phyloP scores from a whole-genome alignment of 2,797 vertebrate species.

The Furcifer pardalis region DNA sequence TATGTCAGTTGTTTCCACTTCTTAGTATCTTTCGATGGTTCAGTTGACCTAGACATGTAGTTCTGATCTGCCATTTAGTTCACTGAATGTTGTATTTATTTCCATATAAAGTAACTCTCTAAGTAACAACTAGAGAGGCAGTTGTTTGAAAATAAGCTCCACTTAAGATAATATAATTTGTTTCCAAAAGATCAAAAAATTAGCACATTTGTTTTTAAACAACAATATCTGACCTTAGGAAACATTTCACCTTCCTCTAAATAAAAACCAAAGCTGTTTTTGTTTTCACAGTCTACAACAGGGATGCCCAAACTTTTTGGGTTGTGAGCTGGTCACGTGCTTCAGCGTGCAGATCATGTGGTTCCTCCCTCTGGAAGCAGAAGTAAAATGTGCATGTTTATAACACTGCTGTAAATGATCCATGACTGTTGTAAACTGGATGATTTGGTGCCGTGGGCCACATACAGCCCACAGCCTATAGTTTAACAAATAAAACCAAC shows the following conservation, averaged over 20 bases:
- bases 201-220: background rate
- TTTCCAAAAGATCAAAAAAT: rapidly evolving
- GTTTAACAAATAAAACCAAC: too few relatives aligned
- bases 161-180: background rate
- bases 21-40: background rate
- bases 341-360: too few relatives aligned
- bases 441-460: too few relatives aligned
- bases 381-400: too few relatives aligned
- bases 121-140: background rate
- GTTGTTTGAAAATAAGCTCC: background rate
- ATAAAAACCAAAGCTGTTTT: rapidly evolving
- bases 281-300: too few relatives aligned
- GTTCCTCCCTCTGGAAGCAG: too few relatives aligned
- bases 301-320: too few relatives aligned
- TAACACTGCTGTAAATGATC: too few relatives aligned
- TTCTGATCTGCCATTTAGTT: background rate
- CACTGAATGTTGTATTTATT: background rate
- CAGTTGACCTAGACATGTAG: background rate
- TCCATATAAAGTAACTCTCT: background rate
- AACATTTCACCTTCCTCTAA: background rate
- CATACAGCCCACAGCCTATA: too few relatives aligned
- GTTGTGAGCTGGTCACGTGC: too few relatives aligned
- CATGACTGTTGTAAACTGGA: too few relatives aligned
- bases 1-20: background rate
- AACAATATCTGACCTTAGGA: background rate